Evolutionary conservation across 2,888 invertebrate species (phyloP), one percentile per base, ranked within the genome.

Genomic region (Salticus scenicus): DNA sequence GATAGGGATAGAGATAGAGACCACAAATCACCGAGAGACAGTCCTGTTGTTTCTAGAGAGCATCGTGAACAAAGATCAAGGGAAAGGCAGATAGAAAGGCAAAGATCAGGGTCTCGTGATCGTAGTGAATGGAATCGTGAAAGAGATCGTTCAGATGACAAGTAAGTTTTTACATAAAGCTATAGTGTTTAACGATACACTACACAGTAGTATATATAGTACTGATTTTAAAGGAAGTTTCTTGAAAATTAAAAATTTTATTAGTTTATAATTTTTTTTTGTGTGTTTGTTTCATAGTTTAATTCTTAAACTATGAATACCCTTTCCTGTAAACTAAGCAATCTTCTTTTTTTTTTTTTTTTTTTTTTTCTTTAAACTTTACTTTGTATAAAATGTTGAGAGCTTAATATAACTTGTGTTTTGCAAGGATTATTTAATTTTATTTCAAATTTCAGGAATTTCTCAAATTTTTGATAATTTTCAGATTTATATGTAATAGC

Each of bases 11-110:
- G 82, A 1, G 83, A 84, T 4, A 42, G 83, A 27, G 76, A 77
- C 30, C 74, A 74, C 20, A 72, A 79, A 0, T 85, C 84, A 10
- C 84, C 84, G 4, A 64, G 84, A 4, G 78, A 78, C 4, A 79
- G 78, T 20, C 84, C 84, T 8, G 74, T 85, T 1, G 84, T 85
- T 33, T 37, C 76, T 0, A 70, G 87, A 41, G 79, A 74, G 12
- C 82, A 82, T 4, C 70, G 84, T 31, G 87, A 87, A n/a, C n/a
- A n/a, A 0, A 63, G 77, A 41, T 79, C 87, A 20, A 89, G 90
- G 30, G 93, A 91, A 90, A 93, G 91, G 92, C 94, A 91, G 91
- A 92, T 91, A 87, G 92, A 90, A 89, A 89, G 89, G 89, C 90
- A 88, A 67, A 89, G 89, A 87, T 89, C 90, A n/a, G 83, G 89